Base-by-base conservation (phyloP, 1,140 invertebrate genomes). In the Pseudachorutes palmiensis region DNA sequence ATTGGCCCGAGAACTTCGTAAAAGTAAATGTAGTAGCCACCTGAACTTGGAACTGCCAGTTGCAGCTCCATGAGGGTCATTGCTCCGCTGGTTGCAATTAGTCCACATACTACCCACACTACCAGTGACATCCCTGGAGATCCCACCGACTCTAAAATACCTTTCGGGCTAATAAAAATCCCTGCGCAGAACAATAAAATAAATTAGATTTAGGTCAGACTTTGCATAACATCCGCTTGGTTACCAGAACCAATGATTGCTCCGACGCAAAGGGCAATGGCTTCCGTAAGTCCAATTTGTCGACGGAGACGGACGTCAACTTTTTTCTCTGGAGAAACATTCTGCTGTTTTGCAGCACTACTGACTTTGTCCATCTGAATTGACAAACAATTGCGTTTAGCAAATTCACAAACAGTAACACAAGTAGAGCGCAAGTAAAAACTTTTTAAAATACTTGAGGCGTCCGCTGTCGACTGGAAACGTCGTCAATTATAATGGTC, bases 11-110 rank as follows among this genome's bases (percentile, higher is more conserved):
- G 92, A 0, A 92, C 88, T 76, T 92, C 87, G 14, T 49, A 45
- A 24, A 98, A 95, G 76, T 99, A 99, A 0, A 92, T 92, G 79
- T 98, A 99, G 82, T 98, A 95, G 1, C 95, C 95, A 1, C 96
- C 96, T 19, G 92, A 95, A 77, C 94, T 94, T 12, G 88, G 89
- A 73, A 91, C 90, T 85, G 89, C 89, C 79, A 91, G 85, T 84
- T 95, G 96, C 59, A 99, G 81, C 85, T 99, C 96, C 0, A 94
- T 94, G 78, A 98, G 86, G 70, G 83, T 84, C 32, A 85, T 72
- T 0, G 85, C 83, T 22, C 81, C 80, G 9, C 83, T 72, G 69
- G 81, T 77, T 1, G 81, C 80, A 62, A 81, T 78, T 14, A 82
- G 33, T 33, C 83, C 83, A 75, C 82, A 81, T 2, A 77, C 71